Conservation (phyloP, 2,797 vertebrate genomes). For the Diceros bicornis region DNA sequence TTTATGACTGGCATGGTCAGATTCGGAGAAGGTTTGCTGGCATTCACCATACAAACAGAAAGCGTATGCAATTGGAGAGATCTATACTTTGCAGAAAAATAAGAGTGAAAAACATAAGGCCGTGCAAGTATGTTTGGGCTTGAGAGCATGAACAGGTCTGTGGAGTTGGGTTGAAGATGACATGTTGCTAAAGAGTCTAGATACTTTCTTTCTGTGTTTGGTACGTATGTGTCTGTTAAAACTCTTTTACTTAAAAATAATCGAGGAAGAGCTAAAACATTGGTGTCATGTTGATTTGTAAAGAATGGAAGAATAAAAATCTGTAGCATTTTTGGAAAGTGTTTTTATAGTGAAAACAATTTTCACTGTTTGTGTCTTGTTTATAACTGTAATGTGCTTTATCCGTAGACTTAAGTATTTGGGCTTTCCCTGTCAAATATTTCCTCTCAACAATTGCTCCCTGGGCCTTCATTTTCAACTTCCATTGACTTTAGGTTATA, state of each 20-base stretch:
- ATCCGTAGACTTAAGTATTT: not conserved
- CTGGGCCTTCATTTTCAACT: not conserved
- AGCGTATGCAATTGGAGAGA: not conserved
- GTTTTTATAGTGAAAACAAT: not conserved
- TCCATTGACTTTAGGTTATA: not conserved
- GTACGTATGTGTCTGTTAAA: not conserved
- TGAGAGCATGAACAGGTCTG: not conserved
- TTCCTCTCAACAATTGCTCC: not conserved
- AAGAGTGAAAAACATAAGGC: not conserved
- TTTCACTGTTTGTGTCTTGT: not conserved
- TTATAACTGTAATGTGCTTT: not conserved
- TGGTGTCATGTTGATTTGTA: not conserved
- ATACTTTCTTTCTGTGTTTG: not conserved
- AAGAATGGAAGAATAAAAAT: not conserved
- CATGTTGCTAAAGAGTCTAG: not conserved
- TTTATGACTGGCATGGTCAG: not conserved
- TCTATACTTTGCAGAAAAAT: not conserved
- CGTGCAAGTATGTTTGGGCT: not conserved
- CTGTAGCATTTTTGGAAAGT: not conserved
- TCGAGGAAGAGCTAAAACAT: not conserved
- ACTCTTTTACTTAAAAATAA: not conserved
- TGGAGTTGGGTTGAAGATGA: not conserved
- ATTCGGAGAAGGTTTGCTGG: conserved; percentile 22
- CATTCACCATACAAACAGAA: not conserved
- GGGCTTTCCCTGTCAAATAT: not conserved